Evolutionary conservation across 1,140 invertebrate genomes (phyloP), one percentile per base, ranked within the genome.

Genomic region (Zaprionus kolodkinae): DNA sequence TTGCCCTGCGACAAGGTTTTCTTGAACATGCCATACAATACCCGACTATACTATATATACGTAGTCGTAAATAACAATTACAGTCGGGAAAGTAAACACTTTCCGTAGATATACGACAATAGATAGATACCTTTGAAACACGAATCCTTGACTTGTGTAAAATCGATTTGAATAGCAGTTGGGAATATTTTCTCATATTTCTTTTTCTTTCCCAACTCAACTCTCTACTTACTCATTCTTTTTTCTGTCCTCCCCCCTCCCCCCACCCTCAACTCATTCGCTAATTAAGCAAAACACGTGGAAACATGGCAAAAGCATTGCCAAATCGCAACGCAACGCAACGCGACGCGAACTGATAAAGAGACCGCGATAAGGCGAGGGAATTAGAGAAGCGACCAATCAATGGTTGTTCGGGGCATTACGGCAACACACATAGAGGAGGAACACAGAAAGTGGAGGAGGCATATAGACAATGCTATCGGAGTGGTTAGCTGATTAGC

Each of bases 401-500:
- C 45, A 50, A 50, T 50, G 45, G 21, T 25, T 50, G 45, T 25
- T 50, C 17, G 45, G 17, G 45, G 45, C 45, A 50, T 50, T 50
- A 50, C 10, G n/a, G 45, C 17, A 21, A 25, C 45, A 45, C 17
- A 35, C 10, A 35, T n/a, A n/a, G n/a, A n/a, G n/a, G 33, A 25
- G 45, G 3, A 1, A 48, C 21, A 30, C 27, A 6, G 3, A 30
- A 30, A 30, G 27, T 12, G 11, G 45, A 35, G 7, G 6, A 12
- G 45, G 6, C 13, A 38, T 35, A 30, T 30, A 54, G 12, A 36
- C 30, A 56, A 25, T 17, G 25, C 15, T 50, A 13, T 59, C 56
- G 35, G 35, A 38, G 35, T 17, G 36, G 57, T n/a, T 40, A 36
- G 60, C 68, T 64, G 63, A 64, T 71, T 71, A 71, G 68, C 52